Evolutionary conservation across 2,888 invertebrate genomes (phyloP), one percentile per base, ranked within the genome.

Genomic region (Coelopa pilipes): DNA sequence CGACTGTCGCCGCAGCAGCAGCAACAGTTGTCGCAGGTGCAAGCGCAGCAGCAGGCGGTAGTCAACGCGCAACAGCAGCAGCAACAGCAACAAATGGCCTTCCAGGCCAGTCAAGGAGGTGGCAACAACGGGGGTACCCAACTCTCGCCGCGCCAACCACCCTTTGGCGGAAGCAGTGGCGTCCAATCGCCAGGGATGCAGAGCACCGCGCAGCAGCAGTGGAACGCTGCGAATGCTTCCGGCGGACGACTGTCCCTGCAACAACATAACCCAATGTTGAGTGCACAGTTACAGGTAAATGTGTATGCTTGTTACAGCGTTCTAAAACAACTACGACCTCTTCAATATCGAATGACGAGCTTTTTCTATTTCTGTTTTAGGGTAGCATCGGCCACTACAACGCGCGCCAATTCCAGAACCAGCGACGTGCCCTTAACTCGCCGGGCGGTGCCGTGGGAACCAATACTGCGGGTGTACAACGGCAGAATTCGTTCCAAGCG

Each of bases 241-340:
- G 74, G 78, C 72, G 80, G 77, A 74, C 74, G 76, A 12, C 81
- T 93, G 80, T 91, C 91, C 74, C 89, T 92, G 75, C 93, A 93
- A 82, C 93, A 93, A 87, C 93, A 96, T 87, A 95, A 96, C 89
- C 95, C 96, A 47, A 95, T 96, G 95, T 90, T 96, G 82, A 94
- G 93, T 88, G 93, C 94, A 80, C 95, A 95, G 88, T 89, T 95
- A 82, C 93, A 93, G 84, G 94, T 94, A 88, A 91, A 91, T 80
- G 49, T 59, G 34, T 53, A 46, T 71, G 24, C 13, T 65, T 46
- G 46, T 49, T 49, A 13, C 49, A n/a, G n/a, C n/a, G 10, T 49
- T 49, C 49, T 49, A n/a, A n/a, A n/a, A n/a, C n/a, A n/a, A n/a
- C n/a, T n/a, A n/a, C n/a, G n/a, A n/a, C n/a, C n/a, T n/a, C n/a